Base-by-base conservation (phyloP, 2,113 vertebrate genomes). In the Micronycteris hirsuta region DNA sequence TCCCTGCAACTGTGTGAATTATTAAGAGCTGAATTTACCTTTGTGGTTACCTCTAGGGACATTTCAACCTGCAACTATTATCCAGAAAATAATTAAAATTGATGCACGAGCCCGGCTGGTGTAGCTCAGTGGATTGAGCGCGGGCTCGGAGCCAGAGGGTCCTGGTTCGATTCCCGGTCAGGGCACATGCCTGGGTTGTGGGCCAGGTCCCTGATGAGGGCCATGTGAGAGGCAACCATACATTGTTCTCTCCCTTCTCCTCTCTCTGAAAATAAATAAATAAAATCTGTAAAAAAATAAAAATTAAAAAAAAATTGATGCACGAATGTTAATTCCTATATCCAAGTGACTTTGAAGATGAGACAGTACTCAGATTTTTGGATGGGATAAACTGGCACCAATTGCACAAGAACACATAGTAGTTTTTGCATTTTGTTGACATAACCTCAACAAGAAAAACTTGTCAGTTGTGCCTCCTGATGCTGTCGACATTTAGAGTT, bases 271-370 rank as follows among this genome's bases (percentile, higher is more conserved):
- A n/a, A n/a, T n/a, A n/a, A n/a, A n/a, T n/a, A n/a, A n/a, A n/a
- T n/a, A n/a, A n/a, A n/a, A n/a, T n/a, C n/a, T n/a, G n/a, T n/a
- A n/a, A n/a, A n/a, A n/a, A n/a, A n/a, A n/a, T n/a, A n/a, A n/a
- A n/a, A n/a, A n/a, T n/a, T n/a, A n/a, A n/a, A n/a, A n/a, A n/a
- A 52, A 83, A 41, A 91, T 20, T 28, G n/a, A 70, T 73, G 28
- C 24, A 54, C 4, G n/a, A 61, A 71, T 61, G 33, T 36, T 54
- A 88, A 92, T 76, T 93, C 22, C 31, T 36, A 56, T 12, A 10
- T 33, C 38, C 67, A 96, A 33, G 22, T 90, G 76, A 92, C 15
- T 88, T 93, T 91, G 68, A 73, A 97, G 24, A 67, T 65, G 56
- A 94, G 13, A 19, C 17, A 52, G 36, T 38, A 8, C 20, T 84